Evolutionary conservation across 1,140 invertebrate genomes (phyloP), one percentile per base, ranked within the genome.

Genomic region (Stegodyphus dumicola): DNA sequence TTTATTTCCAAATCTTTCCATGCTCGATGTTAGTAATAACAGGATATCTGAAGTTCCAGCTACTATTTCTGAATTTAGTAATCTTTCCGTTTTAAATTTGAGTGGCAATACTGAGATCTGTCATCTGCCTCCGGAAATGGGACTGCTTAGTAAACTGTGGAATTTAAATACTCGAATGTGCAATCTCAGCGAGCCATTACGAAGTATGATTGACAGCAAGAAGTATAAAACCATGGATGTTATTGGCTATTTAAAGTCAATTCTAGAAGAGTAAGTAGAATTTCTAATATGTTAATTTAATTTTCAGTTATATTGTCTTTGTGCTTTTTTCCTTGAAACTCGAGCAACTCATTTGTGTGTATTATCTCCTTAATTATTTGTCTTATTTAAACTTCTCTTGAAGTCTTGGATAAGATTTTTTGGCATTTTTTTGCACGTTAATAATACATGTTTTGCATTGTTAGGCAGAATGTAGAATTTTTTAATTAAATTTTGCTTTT

Each of bases 181-280:
- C 90, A 93, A 93, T 75, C 91, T 96, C 54, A 95, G 95, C 90
- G 97, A 97, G 90, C 97, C 96, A 5, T 91, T 99, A 10, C 95
- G 95, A 86, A 95, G 95, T 0, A 97, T 99, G 94, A 95, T 99
- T 56, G 95, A 95, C 49, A 95, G 94, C 73, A 97, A 97, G 88
- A 96, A 96, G 83, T 97, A 96, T 89, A 98, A 98, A 91, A 98
- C 97, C 6, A 96, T 97, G 93, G 98, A 99, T 90, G 95, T 99
- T 60, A 94, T 99, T 56, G 97, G 97, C 0, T 99, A 99, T 91
- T 92, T 99, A 1, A 97, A 98, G 90, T 92, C 93, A 18, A 90
- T 93, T 7, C 88, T 93, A n/a, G 92, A 93, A 89, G 91, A 93
- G 91, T 93, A 88, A 90, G 91, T 89, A 2, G 53, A 75, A 69